Evolutionary conservation across 2,113 vertebrate species (phyloP).

Genomic region (Centrocercus urophasianus): DNA sequence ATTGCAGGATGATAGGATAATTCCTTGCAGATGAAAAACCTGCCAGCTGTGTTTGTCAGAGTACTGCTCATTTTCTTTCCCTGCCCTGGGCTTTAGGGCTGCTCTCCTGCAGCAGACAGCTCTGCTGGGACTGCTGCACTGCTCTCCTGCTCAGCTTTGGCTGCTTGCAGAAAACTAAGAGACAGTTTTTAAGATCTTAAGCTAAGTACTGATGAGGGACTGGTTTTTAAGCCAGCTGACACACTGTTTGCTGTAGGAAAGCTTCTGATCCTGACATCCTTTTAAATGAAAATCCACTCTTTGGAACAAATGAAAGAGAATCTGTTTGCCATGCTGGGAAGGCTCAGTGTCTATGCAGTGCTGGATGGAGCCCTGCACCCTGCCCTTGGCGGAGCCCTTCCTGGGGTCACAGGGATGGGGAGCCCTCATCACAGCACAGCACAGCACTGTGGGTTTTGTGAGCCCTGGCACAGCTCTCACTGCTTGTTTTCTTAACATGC

Average conservation of each 20-base stretch:
- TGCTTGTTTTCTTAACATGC: not conserved
- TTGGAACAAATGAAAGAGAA: not conserved
- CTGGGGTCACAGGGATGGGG: not conserved
- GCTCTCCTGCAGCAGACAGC: not conserved
- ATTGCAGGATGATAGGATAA: not conserved
- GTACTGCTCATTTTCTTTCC: not conserved
- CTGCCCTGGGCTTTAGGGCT: not conserved
- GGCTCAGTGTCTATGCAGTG: not conserved
- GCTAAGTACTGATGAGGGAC: not conserved
- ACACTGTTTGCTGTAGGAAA: not conserved
- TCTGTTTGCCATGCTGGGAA: not conserved
- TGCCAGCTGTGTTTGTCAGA: not conserved
- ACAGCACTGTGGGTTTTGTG: not conserved
- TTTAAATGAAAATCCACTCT: not conserved
- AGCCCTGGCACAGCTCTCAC: not conserved
- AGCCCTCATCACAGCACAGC: no score
- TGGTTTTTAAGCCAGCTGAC: not conserved
- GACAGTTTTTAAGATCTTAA: not conserved
- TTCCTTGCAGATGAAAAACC: not conserved
- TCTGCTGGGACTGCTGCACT: not conserved
- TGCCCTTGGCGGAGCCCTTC: not conserved
- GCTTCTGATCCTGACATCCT: not conserved
- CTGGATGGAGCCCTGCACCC: not conserved
- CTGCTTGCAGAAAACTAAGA: not conserved
- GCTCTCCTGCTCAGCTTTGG: not conserved